Percentiles rank a stretch among this genome's conserved stretches.
These are phyloP conservation scores for Pangasius krempfi DNA, from an alignment of 2,797 vertebrate genomes.

Conservation along the genomic window DNA sequence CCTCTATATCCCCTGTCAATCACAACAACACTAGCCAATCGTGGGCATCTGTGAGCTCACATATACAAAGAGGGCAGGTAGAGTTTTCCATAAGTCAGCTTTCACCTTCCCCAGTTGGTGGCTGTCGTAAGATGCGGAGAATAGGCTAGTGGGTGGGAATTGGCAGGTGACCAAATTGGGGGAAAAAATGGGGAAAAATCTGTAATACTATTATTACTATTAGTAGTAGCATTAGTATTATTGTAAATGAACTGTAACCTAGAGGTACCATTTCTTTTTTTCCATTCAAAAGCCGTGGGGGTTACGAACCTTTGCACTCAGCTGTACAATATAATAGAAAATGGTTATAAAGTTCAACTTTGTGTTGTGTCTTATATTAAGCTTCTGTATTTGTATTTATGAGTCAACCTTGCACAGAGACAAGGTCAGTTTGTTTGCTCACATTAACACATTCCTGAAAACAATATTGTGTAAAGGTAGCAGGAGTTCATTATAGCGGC, in stretches of 20 bases:
- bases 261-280: neutral
- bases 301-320: neutral
- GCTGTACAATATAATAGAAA: neutral
- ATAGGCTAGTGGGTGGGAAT: neutral
- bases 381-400: neutral
- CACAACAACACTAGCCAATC: neutral
- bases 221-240: neutral
- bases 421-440: slow-evolving; percentile 16
- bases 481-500: slow-evolving; percentile 6
- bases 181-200: neutral
- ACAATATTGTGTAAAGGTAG: slow-evolving; percentile 2
- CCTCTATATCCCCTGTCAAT: neutral
- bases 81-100: neutral
- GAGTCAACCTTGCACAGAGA: slow-evolving; percentile 2
- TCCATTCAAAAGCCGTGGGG: neutral
- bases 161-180: neutral
- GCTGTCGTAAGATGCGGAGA: neutral
- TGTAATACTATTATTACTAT: neutral
- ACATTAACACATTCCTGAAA: slow-evolving; percentile 9
- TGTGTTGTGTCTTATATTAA: neutral
- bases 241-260: neutral
- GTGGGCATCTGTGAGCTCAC: neutral
- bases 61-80: neutral
- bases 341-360: neutral
- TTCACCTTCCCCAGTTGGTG: neutral